Conservation (phyloP, 2,797 vertebrate genomes). For the Triplophysa bombifrons region DNA sequence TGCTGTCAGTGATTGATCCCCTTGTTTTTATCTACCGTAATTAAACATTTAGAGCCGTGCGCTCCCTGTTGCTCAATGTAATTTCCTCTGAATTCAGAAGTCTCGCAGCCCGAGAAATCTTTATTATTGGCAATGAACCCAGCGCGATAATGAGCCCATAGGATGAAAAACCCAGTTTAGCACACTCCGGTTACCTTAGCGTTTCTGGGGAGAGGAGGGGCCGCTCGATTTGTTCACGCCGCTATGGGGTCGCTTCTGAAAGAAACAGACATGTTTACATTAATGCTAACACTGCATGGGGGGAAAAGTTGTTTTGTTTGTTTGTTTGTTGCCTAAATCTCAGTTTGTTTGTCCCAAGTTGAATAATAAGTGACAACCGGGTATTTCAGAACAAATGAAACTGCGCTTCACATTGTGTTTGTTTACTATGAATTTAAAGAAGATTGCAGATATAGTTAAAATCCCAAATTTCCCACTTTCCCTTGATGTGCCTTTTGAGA, state of each 20-base stretch:
- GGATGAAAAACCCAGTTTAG: constrained; percentile 65
- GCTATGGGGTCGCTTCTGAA: constrained; percentile 51
- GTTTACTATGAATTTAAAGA: constrained; percentile 4
- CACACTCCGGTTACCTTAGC: constrained; percentile 54
- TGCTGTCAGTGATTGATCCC: constrained; percentile 64
- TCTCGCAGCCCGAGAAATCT: constrained; percentile 64
- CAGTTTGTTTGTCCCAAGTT: neutral
- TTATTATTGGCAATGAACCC: constrained; percentile 69
- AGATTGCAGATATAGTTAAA: neutral
- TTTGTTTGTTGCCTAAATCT: too few relatives aligned
- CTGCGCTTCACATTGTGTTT: neutral
- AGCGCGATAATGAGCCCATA: constrained; percentile 64
- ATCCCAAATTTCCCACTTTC: neutral
- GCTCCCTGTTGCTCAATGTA: constrained; percentile 64
- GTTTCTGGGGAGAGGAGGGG: constrained; percentile 45
- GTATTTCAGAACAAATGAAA: neutral
- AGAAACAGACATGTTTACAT: constrained; percentile 56
- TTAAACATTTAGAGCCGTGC: constrained; percentile 68
- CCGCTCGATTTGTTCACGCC: constrained; percentile 39
- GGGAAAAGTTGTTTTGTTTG: constrained; percentile 16
- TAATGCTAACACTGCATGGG: constrained; percentile 43
- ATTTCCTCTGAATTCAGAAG: constrained; percentile 69
- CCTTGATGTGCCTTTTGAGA: neutral
- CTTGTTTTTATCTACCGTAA: constrained; percentile 67
- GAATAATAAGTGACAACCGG: constrained; percentile 3